Evolutionary conservation across 2,113 vertebrate species (phyloP).

Genomic region (Tetrax tetrax): DNA sequence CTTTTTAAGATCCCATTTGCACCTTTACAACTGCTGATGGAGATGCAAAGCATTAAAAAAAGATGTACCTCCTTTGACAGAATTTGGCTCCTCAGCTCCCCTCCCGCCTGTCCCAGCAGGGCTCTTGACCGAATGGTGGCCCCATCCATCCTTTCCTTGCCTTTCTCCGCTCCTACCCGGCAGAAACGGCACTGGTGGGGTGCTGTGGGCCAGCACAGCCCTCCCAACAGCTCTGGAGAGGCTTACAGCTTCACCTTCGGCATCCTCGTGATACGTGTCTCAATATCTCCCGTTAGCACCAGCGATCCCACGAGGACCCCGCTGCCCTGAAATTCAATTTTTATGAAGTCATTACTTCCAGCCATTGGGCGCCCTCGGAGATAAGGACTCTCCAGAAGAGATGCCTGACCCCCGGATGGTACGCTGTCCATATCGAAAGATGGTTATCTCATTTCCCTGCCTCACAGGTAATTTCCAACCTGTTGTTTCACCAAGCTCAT

Average conservation of each 20-base stretch:
- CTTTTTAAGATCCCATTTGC: background rate
- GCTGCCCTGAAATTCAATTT: conserved; percentile 90
- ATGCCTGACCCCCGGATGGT: conserved; percentile 90
- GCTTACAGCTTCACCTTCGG: background rate
- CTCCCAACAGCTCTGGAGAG: accelerated
- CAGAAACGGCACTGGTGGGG: background rate
- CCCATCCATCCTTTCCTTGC: background rate
- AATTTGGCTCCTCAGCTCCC: background rate
- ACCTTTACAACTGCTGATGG: background rate
- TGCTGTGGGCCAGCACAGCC: background rate
- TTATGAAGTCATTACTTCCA: conserved; percentile 88
- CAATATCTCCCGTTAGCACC: conserved; percentile 80
- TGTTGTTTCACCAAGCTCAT: background rate
- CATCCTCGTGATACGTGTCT: background rate
- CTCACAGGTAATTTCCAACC: conserved; percentile 81
- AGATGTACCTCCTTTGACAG: background rate
- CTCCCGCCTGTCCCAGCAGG: background rate
- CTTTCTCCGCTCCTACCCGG: background rate
- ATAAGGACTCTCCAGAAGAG: conserved; percentile 87
- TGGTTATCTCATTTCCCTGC: conserved; percentile 89
- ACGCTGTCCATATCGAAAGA: conserved; percentile 88
- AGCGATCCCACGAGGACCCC: conserved; percentile 91
- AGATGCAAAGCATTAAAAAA: background rate
- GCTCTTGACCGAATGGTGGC: background rate
- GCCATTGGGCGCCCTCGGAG: conserved; percentile 76